A percentile compares a stretch with the other conserved stretches of the same genome.
These are phyloP conservation scores for Paratrypauchen microcephalus DNA, from an alignment of 2,797 vertebrate genomes.

Conservation along the genomic window DNA sequence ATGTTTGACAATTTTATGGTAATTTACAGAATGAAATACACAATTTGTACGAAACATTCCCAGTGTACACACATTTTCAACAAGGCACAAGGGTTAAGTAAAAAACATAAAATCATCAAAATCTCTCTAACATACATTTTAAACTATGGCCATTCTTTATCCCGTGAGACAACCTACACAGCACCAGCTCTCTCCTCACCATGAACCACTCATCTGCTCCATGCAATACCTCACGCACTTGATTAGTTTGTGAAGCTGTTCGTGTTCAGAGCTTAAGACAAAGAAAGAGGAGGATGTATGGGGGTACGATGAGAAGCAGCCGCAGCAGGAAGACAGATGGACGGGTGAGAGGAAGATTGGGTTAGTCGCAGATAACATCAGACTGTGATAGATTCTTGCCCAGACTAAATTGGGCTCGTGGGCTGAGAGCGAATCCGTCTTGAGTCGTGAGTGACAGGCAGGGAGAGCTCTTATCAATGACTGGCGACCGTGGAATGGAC, in stretches of 20 bases:
- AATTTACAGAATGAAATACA: too few relatives aligned
- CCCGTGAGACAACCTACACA: too few relatives aligned
- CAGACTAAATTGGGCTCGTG: constrained; percentile 69
- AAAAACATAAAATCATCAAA: too few relatives aligned
- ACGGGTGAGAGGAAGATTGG: constrained; percentile 44
- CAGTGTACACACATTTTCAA: too few relatives aligned
- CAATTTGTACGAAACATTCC: too few relatives aligned
- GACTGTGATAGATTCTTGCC: constrained; percentile 63
- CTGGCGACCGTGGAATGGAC: constrained; percentile 55
- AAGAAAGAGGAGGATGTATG: constrained; percentile 8
- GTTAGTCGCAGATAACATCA: constrained; percentile 66
- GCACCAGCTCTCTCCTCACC: too few relatives aligned
- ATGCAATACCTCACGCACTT: neutral
- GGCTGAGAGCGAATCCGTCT: constrained; percentile 67
- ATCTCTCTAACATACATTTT: too few relatives aligned
- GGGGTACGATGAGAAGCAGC: constrained; percentile 9
- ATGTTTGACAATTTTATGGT: too few relatives aligned
- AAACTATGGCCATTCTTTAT: too few relatives aligned
- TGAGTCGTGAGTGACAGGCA: constrained; percentile 65
- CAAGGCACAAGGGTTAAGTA: too few relatives aligned
- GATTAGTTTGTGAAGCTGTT: constrained; percentile 66
- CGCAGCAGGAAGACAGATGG: constrained; percentile 47
- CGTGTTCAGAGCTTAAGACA: constrained; percentile 25
- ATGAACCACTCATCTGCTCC: neutral
- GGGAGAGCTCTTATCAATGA: constrained; percentile 64